Base-by-base conservation (phyloP, 2,797 vertebrate genomes). In the Hoplostethus atlanticus region DNA sequence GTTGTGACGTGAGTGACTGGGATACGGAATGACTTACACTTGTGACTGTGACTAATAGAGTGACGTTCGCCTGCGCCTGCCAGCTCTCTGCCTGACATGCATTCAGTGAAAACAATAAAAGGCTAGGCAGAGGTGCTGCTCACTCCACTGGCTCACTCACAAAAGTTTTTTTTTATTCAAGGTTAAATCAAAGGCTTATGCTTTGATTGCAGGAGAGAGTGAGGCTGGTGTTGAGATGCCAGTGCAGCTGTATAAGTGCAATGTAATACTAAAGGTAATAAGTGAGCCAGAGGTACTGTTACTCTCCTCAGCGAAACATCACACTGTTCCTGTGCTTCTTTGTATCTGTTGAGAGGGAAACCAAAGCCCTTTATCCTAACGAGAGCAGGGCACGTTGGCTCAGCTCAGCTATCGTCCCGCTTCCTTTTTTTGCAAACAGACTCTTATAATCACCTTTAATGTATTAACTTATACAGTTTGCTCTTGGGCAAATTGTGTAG, bases 201-300 rank as follows among this genome's bases (percentile, higher is more conserved):
- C 79, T 83, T 73, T 72, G 76, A 84, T 86, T 89, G 68, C 47
- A 59, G 63, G 70, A 79, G 62, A 72, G 68, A 76, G 55, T 28
- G 78, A 64, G 46, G 70, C 68, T 54, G 40, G 42, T 60, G 73
- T 68, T 2, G 71, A 84, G 71, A 84, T 58, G 68, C 56, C 64
- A 84, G 69, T 5, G 15, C 10, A 28, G 59, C 64, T 73, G 62
- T 21, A 4, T 48, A 82, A 70, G 71, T 68, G 68, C 59, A 85
- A 79, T 68, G 77, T 84, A 77, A 76, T 55, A 75, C 75, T 78
- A 77, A 84, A 83, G 78, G 75, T 84, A 71, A 84, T 79, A 81
- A 77, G 78, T 77, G 73, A 81, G 73, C 68, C 64, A 70, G 69
- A 77, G 73, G 78, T 79, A 54, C 67, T 54, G 12, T 36, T 68